Base-by-base conservation (phyloP, 2,113 vertebrate species). In the Spheniscus mendiculus region DNA sequence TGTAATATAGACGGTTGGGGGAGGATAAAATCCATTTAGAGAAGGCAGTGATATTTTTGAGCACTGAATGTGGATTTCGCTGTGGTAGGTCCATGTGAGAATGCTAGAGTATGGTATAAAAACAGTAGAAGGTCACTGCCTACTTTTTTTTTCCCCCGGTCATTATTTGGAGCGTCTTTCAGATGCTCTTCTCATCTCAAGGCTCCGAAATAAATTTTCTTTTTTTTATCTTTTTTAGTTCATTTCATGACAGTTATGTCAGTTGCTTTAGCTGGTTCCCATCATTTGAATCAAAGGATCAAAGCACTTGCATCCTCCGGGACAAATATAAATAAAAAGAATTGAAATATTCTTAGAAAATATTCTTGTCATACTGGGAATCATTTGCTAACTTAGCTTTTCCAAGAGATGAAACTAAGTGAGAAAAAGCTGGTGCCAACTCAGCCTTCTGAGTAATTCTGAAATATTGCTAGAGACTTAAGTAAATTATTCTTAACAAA, bases 301-400 rank as follows among this genome's bases (percentile, higher is more conserved):
- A 95, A 96, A 96, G 94, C 56, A 42, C 50, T 94, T 95, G 81
- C 38, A 88, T 96, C 96, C 94, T 97, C 74, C 0, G 94, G 94
- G 97, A 97, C 78, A 93, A 97, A 42, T 89, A 97, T 94, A 96
- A 95, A 96, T 96, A 96, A 95, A 94, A 87, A 80, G 53, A 96
- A 83, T 93, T 94, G 45, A 96, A 97, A 97, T 96, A 96, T 91
- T 96, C 95, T 96, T 97, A 96, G 96, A 91, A 96, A 91, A 91
- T 87, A 87, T 23, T 84, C 44, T 73, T 90, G 66, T 93, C 83
- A 69, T 90, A 96, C 87, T 97, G 95, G 91, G 91, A 97, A 93
- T 80, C 45, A 52, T 93, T 88, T 93, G 67, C 70, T 85, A 76
- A 67, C 67, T 87, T 93, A 44, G 44, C 58, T 91, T 87, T 95